Conservation (phyloP, 2,113 vertebrate species). For the Antechinus flavipes region DNA sequence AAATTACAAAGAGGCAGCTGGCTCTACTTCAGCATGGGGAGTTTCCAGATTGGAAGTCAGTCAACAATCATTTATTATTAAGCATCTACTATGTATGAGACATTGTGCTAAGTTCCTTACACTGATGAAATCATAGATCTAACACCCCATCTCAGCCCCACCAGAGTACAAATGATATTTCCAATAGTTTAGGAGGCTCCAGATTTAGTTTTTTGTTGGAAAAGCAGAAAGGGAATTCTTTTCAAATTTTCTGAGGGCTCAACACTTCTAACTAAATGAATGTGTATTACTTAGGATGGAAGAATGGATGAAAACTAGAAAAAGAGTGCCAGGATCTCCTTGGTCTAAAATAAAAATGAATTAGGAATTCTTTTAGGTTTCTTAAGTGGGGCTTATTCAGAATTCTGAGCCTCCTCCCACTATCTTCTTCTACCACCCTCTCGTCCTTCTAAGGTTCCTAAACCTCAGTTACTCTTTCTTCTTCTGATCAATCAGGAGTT, state of each 20-base stretch:
- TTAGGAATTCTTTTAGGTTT: rapidly evolving
- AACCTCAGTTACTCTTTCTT: background rate
- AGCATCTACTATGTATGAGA: background rate
- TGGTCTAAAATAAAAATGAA: background rate
- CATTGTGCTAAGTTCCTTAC: too few relatives aligned
- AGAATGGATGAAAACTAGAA: background rate
- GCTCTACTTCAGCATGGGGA: background rate
- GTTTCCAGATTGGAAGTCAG: background rate
- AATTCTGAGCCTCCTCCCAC: too few relatives aligned
- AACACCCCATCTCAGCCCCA: background rate
- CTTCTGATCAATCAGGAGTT: background rate
- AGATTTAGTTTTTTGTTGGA: background rate
- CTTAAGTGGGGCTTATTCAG: rapidly evolving
- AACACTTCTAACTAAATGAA: background rate
- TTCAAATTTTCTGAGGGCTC: background rate
- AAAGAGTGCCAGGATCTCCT: background rate
- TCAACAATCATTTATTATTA: background rate
- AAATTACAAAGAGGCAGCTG: background rate
- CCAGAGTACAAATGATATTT: background rate
- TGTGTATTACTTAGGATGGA: background rate
- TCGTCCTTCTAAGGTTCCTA: background rate
- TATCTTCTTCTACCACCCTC: background rate
- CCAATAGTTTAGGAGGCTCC: background rate
- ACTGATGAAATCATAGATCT: background rate
- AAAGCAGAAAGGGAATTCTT: background rate